Evolutionary conservation across 2,113 vertebrate genomes (phyloP).

Genomic region (Vidua chalybeata): DNA sequence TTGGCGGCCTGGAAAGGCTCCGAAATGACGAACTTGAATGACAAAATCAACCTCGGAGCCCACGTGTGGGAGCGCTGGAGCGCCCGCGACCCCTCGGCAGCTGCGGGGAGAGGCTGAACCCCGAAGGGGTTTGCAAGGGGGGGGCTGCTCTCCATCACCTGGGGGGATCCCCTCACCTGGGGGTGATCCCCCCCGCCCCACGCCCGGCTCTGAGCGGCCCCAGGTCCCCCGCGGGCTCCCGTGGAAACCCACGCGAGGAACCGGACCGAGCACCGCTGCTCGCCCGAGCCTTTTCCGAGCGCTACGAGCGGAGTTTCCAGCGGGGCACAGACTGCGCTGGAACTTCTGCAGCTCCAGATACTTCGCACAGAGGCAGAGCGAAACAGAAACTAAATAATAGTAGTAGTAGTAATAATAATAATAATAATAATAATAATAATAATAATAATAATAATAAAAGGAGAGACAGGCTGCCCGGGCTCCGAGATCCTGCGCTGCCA

Average conservation of each 20-base stretch:
- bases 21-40: background rate
- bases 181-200: too few species aligned
- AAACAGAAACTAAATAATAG: constrained; percentile 75
- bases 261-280: background rate
- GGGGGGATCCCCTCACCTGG: too few species aligned
- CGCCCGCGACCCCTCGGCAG: background rate
- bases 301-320: background rate
- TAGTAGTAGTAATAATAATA: background rate
- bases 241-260: background rate
- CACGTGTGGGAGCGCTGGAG: background rate
- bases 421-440: background rate
- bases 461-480: background rate
- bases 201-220: background rate
- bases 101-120: background rate
- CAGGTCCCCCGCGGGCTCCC: background rate
- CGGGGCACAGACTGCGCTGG: background rate
- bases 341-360: background rate
- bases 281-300: background rate
- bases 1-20: background rate
- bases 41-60: background rate
- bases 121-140: background rate
- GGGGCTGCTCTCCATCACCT: background rate
- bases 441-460: background rate
- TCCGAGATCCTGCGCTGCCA: background rate
- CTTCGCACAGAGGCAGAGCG: constrained; percentile 14